These are phyloP conservation scores for Chironomus tepperi DNA, from an alignment of 1,140 invertebrate genomes.

Conservation along the genomic window DNA sequence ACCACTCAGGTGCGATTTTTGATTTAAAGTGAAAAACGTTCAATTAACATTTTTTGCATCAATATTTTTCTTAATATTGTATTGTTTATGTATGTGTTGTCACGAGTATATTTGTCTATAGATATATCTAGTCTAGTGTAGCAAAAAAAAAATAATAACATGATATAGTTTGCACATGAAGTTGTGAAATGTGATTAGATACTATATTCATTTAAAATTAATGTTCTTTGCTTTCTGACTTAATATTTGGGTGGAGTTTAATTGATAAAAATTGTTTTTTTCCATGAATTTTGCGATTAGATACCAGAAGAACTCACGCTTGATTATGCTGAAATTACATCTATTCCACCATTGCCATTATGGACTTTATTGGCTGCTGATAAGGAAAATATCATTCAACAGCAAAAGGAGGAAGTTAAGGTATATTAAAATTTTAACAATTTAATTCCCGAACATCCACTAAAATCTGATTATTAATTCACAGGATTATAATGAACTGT, in stretches of 20 bases:
- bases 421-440: no score
- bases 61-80: not conserved
- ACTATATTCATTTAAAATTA: no score
- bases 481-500: conserved; percentile 79
- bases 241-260: no score
- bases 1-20: conserved; percentile 39
- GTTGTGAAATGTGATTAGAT: no score
- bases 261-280: not conserved
- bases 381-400: conserved; percentile 59
- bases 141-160: not conserved
- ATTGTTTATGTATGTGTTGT: conserved; percentile 7
- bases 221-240: no score
- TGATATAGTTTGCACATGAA: not conserved
- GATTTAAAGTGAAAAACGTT: not conserved
- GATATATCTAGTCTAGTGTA: conserved; percentile 12
- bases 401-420: conserved; percentile 45
- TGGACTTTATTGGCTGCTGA: conserved; percentile 94
- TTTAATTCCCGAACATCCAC: no score
- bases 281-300: conserved; percentile 31
- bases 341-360: conserved; percentile 91
- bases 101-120: not conserved
- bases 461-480: not conserved
- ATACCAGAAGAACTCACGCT: conserved; percentile 77
- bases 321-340: conserved; percentile 93
- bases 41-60: not conserved